Evolutionary conservation across 64 coral and sea anemone genomes (phyloP), one percentile per base, ranked within the genome.

Genomic region (Stylophora pistillata): DNA sequence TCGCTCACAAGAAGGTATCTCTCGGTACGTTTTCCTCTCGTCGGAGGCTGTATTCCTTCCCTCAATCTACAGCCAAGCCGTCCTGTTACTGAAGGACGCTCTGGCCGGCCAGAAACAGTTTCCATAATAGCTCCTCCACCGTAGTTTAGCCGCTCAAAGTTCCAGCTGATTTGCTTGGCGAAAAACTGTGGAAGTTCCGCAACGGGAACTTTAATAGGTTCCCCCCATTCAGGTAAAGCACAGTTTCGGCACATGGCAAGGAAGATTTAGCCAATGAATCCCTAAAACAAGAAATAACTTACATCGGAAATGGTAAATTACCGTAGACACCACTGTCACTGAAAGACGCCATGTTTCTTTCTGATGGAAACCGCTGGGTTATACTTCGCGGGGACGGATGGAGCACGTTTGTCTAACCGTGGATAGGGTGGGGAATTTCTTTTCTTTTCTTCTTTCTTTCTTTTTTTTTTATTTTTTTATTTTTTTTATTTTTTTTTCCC

Each of bases 1-100:
- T 99, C 97, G n/a, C 97, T 99, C 0, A 99, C 97, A 15, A 99
- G 88, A 30, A 99, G 97, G 78, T 95, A 99, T 79, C 97, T 95
- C 58, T 95, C 97, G 14, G 84, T 78, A 56, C 74, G 88, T 72
- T 86, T 88, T 15, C 90, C 75, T 29, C 77, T 86, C 23, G 81
- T 58, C 20, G 89, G 55, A 56, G 90, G 90, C 26, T 85, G 87
- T 85, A 93, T 95, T 2, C 97, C 97, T 74, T 95, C 93, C 27
- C 93, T 95, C 17, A 99, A 66, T 71, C 76, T 92, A 27, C 93
- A 93, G 25, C 97, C 97, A n/a, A 93, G 93, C 41, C 86, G 85
- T 69, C 97, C 97, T 30, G 97, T 99, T 74, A 99, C 86, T 13
- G 97, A 92, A 27, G 97, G 97, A 55, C 97, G 90, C 56, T 92